A percentile compares a stretch with the other conserved stretches of the same genome.
These are phyloP conservation scores for Grallaria varia DNA, from an alignment of 2,113 vertebrate genomes.

Conservation along the genomic window DNA sequence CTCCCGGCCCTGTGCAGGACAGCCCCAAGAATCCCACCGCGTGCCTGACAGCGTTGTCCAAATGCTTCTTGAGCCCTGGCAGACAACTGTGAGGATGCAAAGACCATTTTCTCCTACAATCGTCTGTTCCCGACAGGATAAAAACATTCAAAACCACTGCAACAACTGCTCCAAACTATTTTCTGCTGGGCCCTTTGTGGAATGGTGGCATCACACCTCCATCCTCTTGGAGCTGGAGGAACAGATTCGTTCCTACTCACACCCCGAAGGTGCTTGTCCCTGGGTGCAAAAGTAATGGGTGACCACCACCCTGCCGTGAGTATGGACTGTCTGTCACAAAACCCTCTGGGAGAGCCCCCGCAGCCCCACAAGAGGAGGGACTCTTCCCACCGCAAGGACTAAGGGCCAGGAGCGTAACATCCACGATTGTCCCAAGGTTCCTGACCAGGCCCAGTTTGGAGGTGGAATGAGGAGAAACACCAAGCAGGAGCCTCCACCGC, in stretches of 20 bases:
- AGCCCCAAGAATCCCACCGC: neutral
- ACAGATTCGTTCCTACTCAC: fast-evolving
- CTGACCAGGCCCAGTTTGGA: neutral
- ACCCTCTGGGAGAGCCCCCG: neutral
- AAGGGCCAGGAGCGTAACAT: fast-evolving
- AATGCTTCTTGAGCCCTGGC: neutral
- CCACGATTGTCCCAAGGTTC: neutral
- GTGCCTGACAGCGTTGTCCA: neutral
- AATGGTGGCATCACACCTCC: neutral
- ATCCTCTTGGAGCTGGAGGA: neutral
- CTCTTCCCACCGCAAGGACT: fast-evolving
- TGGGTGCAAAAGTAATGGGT: fast-evolving
- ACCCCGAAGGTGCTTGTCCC: neutral
- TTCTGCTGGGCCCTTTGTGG: fast-evolving
- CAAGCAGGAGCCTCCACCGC: neutral
- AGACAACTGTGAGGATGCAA: neutral
- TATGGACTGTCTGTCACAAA: neutral
- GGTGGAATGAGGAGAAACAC: fast-evolving
- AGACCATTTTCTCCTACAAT: neutral
- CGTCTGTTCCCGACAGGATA: neutral
- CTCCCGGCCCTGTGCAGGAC: neutral
- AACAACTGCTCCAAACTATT: neutral
- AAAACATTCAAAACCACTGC: neutral
- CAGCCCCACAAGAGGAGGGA: neutral
- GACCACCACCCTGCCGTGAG: neutral